Base-by-base conservation (phyloP, 2,888 invertebrate genomes). In the Eueremaeus valkanovi region DNA sequence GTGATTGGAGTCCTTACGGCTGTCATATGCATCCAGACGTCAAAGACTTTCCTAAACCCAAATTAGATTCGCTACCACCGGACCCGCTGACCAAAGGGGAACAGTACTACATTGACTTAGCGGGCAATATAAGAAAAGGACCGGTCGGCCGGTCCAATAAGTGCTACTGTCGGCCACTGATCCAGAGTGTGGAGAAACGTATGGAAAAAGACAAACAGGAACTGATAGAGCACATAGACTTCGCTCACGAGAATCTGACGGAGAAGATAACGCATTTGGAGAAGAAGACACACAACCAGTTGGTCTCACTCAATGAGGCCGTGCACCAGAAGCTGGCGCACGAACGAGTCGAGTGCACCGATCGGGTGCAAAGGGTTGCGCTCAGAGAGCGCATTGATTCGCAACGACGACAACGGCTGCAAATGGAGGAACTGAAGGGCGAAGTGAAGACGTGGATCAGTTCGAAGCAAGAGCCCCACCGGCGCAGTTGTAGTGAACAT, bases 81-180 rank as follows among this genome's bases (percentile, higher is more conserved):
- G 93, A 93, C 83, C 93, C 93, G 0, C 85, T 94, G 27, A 88
- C 88, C 80, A 89, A 90, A 81, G 96, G 95, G 77, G 93, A 95
- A 84, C 95, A 95, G 83, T 96, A 96, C 84, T 97, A 91, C 84
- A 86, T 95, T 79, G 96, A 96, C 83, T 87, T 97, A 79, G 95
- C 94, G 18, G 96, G 96, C 1, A 95, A 95, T 82, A 92, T 96
- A 78, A 90, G 93, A 80, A 95, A 96, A 85, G 95, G 95, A 0
- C 95, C 95, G 0, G 90, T 95, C n/a, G 95, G 95, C 0, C 90
- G 93, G 1, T 93, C 94, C 0, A 92, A 93, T 83, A 92, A 92
- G 0, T 95, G 94, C 83, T 93, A 93, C 82, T 96, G 96, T 82
- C 93, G 92, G 0, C 95, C 95, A 0, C 90, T 94, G 83, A 91